Conservation (phyloP, 2,888 invertebrate species). For the Rhabditoides inermis region DNA sequence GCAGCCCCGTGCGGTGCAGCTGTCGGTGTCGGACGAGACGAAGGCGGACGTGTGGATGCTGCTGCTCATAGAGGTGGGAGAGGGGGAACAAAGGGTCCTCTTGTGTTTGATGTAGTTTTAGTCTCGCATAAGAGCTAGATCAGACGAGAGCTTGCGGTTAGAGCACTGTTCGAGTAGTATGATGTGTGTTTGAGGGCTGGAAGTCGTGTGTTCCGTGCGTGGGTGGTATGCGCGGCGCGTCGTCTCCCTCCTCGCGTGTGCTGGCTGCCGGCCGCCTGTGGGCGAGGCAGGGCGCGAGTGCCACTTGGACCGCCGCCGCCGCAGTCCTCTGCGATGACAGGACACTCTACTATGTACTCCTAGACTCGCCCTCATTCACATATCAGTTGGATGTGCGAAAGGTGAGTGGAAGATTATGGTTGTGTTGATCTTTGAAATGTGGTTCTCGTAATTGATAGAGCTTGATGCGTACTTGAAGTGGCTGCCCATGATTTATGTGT, state of each 20-base stretch:
- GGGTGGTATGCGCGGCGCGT: slow-evolving; percentile 33
- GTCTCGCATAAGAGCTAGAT: no score
- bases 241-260: slow-evolving; percentile 5
- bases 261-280: slow-evolving; percentile 34
- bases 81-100: slow-evolving; percentile 4
- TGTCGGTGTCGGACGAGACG: slow-evolving; percentile 26
- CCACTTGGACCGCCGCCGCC: slow-evolving; percentile 25
- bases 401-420: no score
- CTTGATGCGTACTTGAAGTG: no score
- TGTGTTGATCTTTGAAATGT: no score
- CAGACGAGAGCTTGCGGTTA: no score
- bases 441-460: no score
- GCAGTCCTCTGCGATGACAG: slow-evolving; percentile 17
- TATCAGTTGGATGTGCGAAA: slow-evolving; percentile 12
- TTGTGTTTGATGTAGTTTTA: no score
- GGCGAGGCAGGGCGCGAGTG: slow-evolving; percentile 34
- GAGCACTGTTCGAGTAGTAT: no score
- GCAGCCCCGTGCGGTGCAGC: no score
- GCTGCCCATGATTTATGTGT: background rate
- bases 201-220: slow-evolving; percentile 13
- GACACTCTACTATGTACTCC: slow-evolving; percentile 12
- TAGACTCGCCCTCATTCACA: slow-evolving; percentile 1
- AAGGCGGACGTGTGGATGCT: slow-evolving; percentile 24
- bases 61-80: slow-evolving; percentile 26
- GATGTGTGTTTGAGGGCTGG: slow-evolving; percentile 5